Base-by-base conservation (phyloP, 1,140 invertebrate species). In the Drosophila quadrilineata region DNA sequence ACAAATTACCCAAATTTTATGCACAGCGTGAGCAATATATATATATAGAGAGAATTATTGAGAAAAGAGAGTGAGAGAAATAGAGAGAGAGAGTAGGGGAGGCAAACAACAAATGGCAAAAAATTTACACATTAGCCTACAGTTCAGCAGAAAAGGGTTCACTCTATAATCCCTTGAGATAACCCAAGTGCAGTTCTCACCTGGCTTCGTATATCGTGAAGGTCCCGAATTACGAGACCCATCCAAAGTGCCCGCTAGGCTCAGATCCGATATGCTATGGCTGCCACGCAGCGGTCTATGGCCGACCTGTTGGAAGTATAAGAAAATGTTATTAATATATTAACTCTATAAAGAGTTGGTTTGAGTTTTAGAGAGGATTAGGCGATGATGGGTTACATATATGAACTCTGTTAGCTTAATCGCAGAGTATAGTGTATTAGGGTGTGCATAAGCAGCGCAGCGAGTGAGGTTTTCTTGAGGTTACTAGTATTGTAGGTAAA, bases 201-300 rank as follows among this genome's bases (percentile, higher is more conserved):
- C 87, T 71, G 84, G 70, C 53, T 89, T 89, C n/a, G 71, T 70
- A 45, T 88, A 89, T 50, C 87, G 75, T 65, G 65, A 73, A 22
- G 79, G 67, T 29, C 75, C 77, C 21, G 70, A 36, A 31, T 33
- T 60, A 45, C 77, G 71, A 52, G 90, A 90, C 12, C 88, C 90
- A 85, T 93, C 92, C 57, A 88, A 64, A 53, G 82, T 89, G 4
- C 66, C 88, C 8, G 87, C 84, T 38, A 88, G 65, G 65, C 87
- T 94, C 24, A 96, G 89, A 87, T 96, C 95, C 54, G 93, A 93
- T 57, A 95, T 95, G 76, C 94, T 95, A 89, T 97, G 96, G 90
- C 95, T 97, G 60, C 93, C 93, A 90, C 95, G 95, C 46, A 97
- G 90, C 53, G 93, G 94, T 75, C 92, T 92, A 87, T 94, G 94